These are phyloP conservation scores for Calameuta idolon DNA, from an alignment of 2,888 invertebrate species.

Conservation along the genomic window DNA sequence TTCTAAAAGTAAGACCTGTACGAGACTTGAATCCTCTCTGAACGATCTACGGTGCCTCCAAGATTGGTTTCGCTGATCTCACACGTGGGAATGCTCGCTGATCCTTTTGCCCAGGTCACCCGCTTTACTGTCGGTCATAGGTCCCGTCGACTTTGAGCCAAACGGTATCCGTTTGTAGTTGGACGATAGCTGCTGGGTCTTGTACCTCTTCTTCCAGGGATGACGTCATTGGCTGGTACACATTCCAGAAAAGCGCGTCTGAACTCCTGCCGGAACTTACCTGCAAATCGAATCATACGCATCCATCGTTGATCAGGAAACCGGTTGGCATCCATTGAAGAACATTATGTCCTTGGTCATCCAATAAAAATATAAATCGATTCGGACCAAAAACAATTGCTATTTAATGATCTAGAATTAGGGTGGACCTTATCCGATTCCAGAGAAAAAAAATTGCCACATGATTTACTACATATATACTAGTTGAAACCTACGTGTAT, in stretches of 20 bases:
- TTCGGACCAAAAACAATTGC: no score
- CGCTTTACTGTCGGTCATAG: conserved; percentile 33
- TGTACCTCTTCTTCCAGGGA: conserved; percentile 17
- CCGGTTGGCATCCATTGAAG: conserved; percentile 17
- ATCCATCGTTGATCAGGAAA: conserved; percentile 19
- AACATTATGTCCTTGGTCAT: conserved; percentile 8
- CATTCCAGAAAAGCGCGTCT: conserved; percentile 78
- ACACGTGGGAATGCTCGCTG: conserved; percentile 18
- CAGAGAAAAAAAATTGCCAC: no score
- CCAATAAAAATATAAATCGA: no score
- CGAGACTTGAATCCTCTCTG: conserved; percentile 9
- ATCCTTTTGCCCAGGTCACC: conserved; percentile 32
- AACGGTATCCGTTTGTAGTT: conserved; percentile 35
- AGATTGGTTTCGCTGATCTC: conserved; percentile 27
- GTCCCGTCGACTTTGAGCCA: conserved; percentile 32
- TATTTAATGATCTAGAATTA: no score
- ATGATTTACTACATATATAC: no score
- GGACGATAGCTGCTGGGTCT: conserved; percentile 30
- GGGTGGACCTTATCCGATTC: no score
- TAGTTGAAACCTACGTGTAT: no score
- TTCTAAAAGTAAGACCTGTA: conserved; percentile 5
- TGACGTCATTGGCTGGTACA: conserved; percentile 28
- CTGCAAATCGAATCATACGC: conserved; percentile 69
- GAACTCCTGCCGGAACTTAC: conserved; percentile 80
- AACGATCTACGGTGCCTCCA: conserved; percentile 22